Evolutionary conservation across 2,797 vertebrate genomes (phyloP), one percentile per base, ranked within the genome.

Genomic region (Crocodylus rhombifer): DNA sequence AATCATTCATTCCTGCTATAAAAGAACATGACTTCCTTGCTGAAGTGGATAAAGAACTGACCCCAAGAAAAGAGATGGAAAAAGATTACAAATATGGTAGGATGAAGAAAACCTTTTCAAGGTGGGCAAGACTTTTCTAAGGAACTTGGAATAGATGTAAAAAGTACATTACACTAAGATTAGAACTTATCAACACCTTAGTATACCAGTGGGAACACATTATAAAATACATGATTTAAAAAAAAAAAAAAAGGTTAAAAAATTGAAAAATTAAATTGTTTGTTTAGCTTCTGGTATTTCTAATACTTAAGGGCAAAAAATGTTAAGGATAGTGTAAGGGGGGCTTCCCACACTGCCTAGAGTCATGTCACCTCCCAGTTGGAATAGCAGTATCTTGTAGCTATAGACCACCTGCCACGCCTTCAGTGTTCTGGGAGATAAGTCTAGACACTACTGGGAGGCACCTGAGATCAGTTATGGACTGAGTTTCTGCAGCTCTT

Each of bases 121-220:
- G 36, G 15, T 89, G 92, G 14, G 28, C 42, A 51, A 51, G 9
- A 51, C 42, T 86, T 95, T 95, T 87, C 89, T 93, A 91, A 96
- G 89, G 92, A 92, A 95, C 83, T 74, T 90, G 77, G 88, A 95
- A 91, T 20, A 96, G 94, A 92, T 87, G 62, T 85, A 87, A 95
- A 75, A 96, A 95, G 77, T 71, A 82, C 36, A 88, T 83, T 89
- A 73, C 75, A 80, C 76, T 90, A 79, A 51, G 42, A 51, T 51
- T 51, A 51, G 42, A 51, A 87, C 82, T 74, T 75, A 77, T 79
- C 80, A 94, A 94, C 42, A 51, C 42, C 93, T 89, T 91, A 83
- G 82, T 78, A 84, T 61, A 77, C 78, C 85, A 89, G 56, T 73
- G 73, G 26, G 81, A 94, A 89, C 33, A 42, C 0, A n/a, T 25